phyloP scores from a whole-genome alignment of 2,797 vertebrate species.

The Diceros bicornis region DNA sequence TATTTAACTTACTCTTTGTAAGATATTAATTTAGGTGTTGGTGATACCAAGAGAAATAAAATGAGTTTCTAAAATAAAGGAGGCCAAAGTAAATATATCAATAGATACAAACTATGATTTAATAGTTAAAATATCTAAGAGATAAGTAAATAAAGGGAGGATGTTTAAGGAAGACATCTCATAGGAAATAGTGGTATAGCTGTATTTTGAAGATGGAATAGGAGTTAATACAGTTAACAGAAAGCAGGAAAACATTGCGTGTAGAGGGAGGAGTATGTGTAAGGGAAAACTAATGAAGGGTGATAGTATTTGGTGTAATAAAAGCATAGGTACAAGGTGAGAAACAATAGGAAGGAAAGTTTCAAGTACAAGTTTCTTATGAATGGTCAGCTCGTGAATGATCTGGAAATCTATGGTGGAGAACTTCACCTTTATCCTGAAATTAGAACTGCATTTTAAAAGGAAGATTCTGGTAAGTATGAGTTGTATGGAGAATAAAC shows the following conservation, averaged over 20 bases:
- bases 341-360: background rate
- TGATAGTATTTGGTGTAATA: background rate
- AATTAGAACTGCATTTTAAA: background rate
- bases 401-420: background rate
- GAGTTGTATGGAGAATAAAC: background rate
- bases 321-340: background rate
- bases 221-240: background rate
- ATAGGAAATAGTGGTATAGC: background rate
- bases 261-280: fast-evolving
- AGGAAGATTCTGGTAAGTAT: background rate
- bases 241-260: background rate
- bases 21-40: background rate
- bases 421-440: background rate
- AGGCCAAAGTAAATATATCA: background rate
- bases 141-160: background rate
- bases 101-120: background rate
- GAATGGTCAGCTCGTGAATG: background rate
- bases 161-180: background rate
- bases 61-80: background rate
- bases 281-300: background rate
- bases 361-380: background rate
- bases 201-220: background rate
- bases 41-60: conserved; percentile 31
- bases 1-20: background rate
- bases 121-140: background rate